These are phyloP conservation scores for Equus quagga DNA, from an alignment of 2,113 vertebrate genomes.

Conservation along the genomic window DNA sequence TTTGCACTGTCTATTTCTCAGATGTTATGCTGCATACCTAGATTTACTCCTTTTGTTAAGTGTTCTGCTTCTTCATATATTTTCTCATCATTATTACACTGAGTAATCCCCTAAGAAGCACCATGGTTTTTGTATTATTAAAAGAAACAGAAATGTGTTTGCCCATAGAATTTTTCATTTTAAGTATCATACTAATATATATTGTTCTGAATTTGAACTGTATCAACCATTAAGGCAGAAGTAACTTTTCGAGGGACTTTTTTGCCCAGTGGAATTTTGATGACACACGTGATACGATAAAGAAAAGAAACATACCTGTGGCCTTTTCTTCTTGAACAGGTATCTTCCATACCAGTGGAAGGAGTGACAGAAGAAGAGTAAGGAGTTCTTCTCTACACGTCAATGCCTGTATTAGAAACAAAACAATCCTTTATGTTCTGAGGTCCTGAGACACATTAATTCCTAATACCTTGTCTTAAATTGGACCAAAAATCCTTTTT, in stretches of 20 bases:
- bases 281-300: not conserved
- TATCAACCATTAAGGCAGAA: not conserved
- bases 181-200: not conserved
- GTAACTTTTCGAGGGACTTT: not conserved
- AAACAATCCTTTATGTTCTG: constrained; percentile 41
- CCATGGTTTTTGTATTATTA: not conserved
- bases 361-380: constrained; percentile 95
- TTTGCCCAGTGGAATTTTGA: not conserved
- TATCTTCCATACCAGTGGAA: constrained; percentile 98
- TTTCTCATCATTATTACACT: not conserved
- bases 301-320: constrained; percentile 87
- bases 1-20: not conserved
- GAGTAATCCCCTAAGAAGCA: not conserved
- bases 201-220: not conserved
- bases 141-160: constrained; percentile 29
- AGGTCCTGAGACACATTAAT: not conserved
- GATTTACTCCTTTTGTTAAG: not conserved
- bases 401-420: constrained; percentile 90
- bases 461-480: not conserved
- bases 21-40: not conserved
- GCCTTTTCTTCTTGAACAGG: constrained; percentile 96
- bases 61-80: constrained; percentile 13
- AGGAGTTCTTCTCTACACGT: constrained; percentile 98
- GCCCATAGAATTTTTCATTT: constrained; percentile 7
- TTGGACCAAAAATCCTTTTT: not conserved